Evolutionary conservation across 1,140 invertebrate species (phyloP).

Genomic region (Dufourea novaeangliae): DNA sequence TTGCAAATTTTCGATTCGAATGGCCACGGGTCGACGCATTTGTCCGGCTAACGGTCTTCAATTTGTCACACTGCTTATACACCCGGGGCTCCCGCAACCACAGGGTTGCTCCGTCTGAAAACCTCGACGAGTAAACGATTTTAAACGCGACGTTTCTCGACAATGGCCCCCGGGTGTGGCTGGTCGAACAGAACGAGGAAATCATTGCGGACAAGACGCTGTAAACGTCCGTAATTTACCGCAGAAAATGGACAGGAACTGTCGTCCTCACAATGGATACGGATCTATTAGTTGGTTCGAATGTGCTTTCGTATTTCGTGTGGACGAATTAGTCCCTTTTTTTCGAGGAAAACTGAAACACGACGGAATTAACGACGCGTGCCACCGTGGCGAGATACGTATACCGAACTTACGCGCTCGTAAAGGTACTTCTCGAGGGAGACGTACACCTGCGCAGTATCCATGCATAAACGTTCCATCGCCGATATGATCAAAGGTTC

Average conservation of each 20-base stretch:
- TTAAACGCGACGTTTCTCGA: constrained; percentile 8
- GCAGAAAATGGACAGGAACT: neutral
- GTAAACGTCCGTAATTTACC: neutral
- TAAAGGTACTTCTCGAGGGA: constrained; percentile 32
- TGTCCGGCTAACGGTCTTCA: constrained; percentile 44
- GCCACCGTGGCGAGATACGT: neutral
- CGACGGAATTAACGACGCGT: no score
- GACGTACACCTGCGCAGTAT: constrained; percentile 54
- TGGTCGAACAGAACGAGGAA: no score
- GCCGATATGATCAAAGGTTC: constrained; percentile 54
- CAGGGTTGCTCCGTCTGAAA: neutral
- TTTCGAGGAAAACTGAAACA: no score
- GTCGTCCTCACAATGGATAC: neutral
- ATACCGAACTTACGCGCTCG: neutral
- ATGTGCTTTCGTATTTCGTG: no score
- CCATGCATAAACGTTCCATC: constrained; percentile 33
- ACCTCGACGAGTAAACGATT: neutral
- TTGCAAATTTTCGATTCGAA: constrained; percentile 65
- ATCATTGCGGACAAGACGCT: neutral
- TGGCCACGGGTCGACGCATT: constrained; percentile 24
- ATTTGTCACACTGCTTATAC: constrained; percentile 67
- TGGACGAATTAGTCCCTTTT: no score
- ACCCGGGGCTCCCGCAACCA: neutral
- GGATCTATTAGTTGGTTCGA: no score
- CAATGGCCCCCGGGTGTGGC: neutral